Base-by-base conservation (phyloP, 1,140 invertebrate genomes). In the Macrotrachela quadricornifera region DNA sequence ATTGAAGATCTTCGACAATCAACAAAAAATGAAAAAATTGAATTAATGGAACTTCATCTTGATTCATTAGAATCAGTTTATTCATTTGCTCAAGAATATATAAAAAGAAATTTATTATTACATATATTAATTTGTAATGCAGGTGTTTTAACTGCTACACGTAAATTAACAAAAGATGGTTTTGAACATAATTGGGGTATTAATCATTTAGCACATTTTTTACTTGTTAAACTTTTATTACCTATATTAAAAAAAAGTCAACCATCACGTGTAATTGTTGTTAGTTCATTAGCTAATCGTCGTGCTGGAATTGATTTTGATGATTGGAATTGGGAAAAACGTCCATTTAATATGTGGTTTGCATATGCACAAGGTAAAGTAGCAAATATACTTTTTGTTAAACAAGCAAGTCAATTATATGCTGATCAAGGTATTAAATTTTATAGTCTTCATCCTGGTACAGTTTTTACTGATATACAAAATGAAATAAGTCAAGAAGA, bases 201-300 rank as follows among this genome's bases (percentile, higher is more conserved):
- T 1, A 88, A 90, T 66, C 85, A 86, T 64, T 70, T 88, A 56
- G 79, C 80, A 14, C 84, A 85, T 62, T 87, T 85, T 63, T 69
- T 85, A n/a, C 66, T 90, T 1, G 87, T 82, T 1, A 77, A 80
- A 64, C 70, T 84, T n/a, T 69, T 90, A 11, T 59, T 83, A 37
- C 77, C 81, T 13, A 66, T 73, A 16, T 64, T 87, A 10, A 78
- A 74, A 64, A 66, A 73, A 46, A 75, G 74, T 14, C 74, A 77
- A 3, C 73, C 73, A 39, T 71, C 81, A 12, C 75, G 86, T 62
- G 75, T 94, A 37, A 76, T 94, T 0, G 87, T 88, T 72, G 80
- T 92, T 1, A 79, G 83, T 0, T 91, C 85, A 0, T 79, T 79
- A 16, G 63, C 68, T 18, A 67, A 77, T 55, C 75, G 77, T 61